phyloP scores from a whole-genome alignment of 2,797 vertebrate genomes.

The Buphagus erythrorhynchus region DNA sequence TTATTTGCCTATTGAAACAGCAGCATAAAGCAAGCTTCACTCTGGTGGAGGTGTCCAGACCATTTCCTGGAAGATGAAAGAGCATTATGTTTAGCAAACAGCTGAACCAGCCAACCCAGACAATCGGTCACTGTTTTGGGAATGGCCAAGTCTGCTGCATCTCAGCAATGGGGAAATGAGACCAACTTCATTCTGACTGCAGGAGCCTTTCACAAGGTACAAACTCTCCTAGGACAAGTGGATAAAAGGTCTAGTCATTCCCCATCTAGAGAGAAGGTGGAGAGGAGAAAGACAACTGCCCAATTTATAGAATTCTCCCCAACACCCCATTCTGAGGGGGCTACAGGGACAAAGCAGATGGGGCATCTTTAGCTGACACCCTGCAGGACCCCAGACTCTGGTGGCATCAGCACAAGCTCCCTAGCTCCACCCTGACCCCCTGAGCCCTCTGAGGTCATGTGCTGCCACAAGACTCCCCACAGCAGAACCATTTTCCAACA shows the following conservation, averaged over 20 bases:
- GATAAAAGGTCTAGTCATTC: conserved; percentile 4
- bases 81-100: conserved; percentile 65
- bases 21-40: conserved; percentile 54
- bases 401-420: background rate
- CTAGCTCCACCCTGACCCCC: background rate
- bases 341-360: background rate
- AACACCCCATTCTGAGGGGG: background rate
- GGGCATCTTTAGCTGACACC: background rate
- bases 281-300: background rate
- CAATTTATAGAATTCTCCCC: background rate
- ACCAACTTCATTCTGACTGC: background rate
- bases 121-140: conserved; percentile 48
- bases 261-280: background rate
- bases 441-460: rapidly evolving
- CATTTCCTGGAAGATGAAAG: conserved; percentile 66
- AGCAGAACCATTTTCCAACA: background rate
- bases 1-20: conserved; percentile 55
- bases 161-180: background rate
- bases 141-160: conserved; percentile 8
- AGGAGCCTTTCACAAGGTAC: conserved; percentile 10
- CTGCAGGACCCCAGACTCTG: background rate
- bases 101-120: conserved; percentile 61
- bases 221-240: background rate
- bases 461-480: background rate
- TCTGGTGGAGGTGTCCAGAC: conserved; percentile 54